Conservation (phyloP, 1,140 invertebrate species). For the Brachionus asplanchnoidis region DNA sequence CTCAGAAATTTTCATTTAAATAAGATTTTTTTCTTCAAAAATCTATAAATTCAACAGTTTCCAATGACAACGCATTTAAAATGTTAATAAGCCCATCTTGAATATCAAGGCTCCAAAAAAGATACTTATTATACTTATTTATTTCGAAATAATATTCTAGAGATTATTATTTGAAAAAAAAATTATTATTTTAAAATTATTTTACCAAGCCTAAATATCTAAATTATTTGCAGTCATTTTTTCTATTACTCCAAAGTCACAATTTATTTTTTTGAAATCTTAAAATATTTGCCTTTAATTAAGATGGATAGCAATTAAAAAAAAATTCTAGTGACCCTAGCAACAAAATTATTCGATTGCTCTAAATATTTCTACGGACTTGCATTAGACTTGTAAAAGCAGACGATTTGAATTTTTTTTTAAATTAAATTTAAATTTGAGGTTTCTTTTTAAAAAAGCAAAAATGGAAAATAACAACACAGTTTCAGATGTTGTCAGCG, state of each 20-base stretch:
- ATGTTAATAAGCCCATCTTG: constrained; percentile 7
- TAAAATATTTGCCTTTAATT: not conserved
- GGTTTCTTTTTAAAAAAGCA: not conserved
- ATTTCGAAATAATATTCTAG: not conserved
- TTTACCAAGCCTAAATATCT: not conserved
- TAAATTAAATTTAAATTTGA: not conserved
- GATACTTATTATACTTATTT: not conserved
- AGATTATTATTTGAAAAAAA: not conserved
- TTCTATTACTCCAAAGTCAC: not conserved
- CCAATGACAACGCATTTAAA: constrained; percentile 11
- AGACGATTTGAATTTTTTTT: not conserved
- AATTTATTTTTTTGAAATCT: not conserved
- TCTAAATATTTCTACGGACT: constrained; percentile 9
- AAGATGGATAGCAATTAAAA: not conserved
- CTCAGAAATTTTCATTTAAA: not conserved
- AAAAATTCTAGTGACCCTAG: constrained; percentile 31
- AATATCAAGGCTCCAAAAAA: not conserved
- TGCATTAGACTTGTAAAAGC: not conserved
- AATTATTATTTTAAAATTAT: not conserved
- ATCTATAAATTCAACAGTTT: constrained; percentile 3
- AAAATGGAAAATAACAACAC: not conserved
- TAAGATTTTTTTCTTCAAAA: not conserved
- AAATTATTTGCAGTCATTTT: not conserved
- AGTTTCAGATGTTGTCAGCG: not conserved
- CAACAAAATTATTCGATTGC: constrained; percentile 24